Evolutionary conservation across 2,888 invertebrate species (phyloP), one percentile per base, ranked within the genome.

Genomic region (Tryphoninae sp.): DNA sequence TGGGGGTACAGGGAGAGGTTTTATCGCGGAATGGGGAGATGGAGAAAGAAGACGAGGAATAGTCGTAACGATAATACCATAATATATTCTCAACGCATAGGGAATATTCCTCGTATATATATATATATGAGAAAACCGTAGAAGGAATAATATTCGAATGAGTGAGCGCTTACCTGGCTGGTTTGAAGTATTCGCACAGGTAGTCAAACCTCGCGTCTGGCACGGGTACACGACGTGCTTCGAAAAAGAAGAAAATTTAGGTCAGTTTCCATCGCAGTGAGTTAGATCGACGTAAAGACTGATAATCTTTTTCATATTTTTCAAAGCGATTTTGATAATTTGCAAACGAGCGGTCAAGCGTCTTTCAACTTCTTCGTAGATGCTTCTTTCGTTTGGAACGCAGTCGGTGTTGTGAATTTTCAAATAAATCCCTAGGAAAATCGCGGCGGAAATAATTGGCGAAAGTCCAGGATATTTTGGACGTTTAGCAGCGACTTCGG

Each of bases 151-250:
- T 86, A 84, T 86, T 86, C 84, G 81, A 86, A 86, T 85, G 86
- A 87, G 68, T 74, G 76, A 79, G 82, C 85, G 87, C 90, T 94
- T 93, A 98, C 98, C 98, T 99, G 71, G 93, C 94, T 82, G 99
- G 99, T 92, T 99, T 98, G 93, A 97, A 98, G 92, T 95, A 97
- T 85, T 99, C 96, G 92, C 97, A 97, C 55, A 99, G 95, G 92
- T 95, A 99, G 89, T 99, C 98, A 92, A 95, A 99, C 88, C 99
- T 94, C 74, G 95, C 95, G 93, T 99, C 99, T 2, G 99, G 99
- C 7, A 99, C 99, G 40, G 99, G 98, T 89, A 99, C 99, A 91
- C 99, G 96, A 96, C 97, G 96, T 98, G 94, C 93, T 90, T 89
- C 78, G 90, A 90, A 89, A 86, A 90, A 91, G 90, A 74, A 81